Evolutionary conservation across 1,140 invertebrate species (phyloP).

Genomic region (Drosophila quadrilineata): DNA sequence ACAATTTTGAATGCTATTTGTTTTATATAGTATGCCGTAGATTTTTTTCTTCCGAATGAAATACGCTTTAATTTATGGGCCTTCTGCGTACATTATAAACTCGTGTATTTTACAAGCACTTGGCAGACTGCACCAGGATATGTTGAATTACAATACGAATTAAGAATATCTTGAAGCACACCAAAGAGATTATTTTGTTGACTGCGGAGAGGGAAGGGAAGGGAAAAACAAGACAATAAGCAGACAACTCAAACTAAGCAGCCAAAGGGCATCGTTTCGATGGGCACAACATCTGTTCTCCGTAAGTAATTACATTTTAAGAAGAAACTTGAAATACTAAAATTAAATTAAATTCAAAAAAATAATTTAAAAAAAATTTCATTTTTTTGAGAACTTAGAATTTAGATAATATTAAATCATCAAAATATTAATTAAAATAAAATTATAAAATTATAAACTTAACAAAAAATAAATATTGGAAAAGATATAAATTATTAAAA

Average conservation of each 20-base stretch:
- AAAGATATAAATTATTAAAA: background rate
- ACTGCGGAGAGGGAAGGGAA: background rate
- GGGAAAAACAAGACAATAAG: background rate
- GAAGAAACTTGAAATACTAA: no score
- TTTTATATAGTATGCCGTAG: constrained; percentile 63
- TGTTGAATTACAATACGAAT: constrained; percentile 31
- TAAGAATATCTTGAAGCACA: constrained; percentile 15
- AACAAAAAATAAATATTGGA: background rate
- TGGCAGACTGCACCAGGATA: constrained; percentile 61
- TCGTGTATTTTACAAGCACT: constrained; percentile 71
- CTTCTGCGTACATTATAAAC: constrained; percentile 62
- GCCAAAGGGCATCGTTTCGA: no score
- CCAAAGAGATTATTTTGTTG: background rate
- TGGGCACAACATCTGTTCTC: no score
- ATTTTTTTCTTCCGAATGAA: constrained; percentile 79
- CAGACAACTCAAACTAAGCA: no score
- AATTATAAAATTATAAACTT: background rate
- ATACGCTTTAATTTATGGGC: constrained; percentile 75
- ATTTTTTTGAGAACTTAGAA: background rate
- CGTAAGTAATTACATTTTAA: no score
- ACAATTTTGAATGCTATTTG: constrained; percentile 75
- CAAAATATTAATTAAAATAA: background rate
- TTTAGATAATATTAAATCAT: background rate
- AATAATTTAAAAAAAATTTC: no score
- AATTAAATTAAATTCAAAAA: no score